Evolutionary conservation across 1,140 invertebrate species (phyloP).

Genomic region (Heliconius nattereri): DNA sequence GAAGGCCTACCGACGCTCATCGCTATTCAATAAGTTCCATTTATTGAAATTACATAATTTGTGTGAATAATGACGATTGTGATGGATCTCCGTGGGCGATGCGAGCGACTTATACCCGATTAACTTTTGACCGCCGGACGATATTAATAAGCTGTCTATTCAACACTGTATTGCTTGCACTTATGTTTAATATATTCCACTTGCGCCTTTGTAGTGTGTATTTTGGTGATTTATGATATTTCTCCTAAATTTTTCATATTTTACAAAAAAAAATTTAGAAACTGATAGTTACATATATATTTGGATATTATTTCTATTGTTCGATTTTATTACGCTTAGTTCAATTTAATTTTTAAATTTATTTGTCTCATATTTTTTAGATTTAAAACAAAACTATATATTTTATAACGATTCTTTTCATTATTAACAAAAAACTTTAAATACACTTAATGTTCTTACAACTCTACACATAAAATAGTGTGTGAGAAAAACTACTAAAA

Average conservation of each 20-base stretch:
- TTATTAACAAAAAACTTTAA: neutral
- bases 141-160: conserved; percentile 77
- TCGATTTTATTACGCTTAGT: too few relatives aligned
- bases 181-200: conserved; percentile 36
- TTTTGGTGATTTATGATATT: neutral
- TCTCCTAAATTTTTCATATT: too few relatives aligned
- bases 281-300: too few relatives aligned
- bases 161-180: conserved; percentile 53
- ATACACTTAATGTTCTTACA: neutral
- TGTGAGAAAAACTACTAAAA: conserved; percentile 19
- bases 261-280: too few relatives aligned
- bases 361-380: too few relatives aligned
- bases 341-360: too few relatives aligned
- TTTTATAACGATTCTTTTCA: neutral
- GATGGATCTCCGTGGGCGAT: conserved; percentile 81
- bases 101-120: conserved; percentile 78
- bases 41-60: conserved; percentile 82
- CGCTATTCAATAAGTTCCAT: conserved; percentile 81
- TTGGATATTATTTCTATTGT: too few relatives aligned
- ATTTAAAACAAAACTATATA: too few relatives aligned
- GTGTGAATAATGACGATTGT: conserved; percentile 81
- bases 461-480: conserved; percentile 9
- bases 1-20: conserved; percentile 77
- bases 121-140: conserved; percentile 77
- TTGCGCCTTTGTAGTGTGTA: conserved; percentile 1